Conservation (phyloP, 92 coral and sea anemone species). For the Metridium senile region DNA sequence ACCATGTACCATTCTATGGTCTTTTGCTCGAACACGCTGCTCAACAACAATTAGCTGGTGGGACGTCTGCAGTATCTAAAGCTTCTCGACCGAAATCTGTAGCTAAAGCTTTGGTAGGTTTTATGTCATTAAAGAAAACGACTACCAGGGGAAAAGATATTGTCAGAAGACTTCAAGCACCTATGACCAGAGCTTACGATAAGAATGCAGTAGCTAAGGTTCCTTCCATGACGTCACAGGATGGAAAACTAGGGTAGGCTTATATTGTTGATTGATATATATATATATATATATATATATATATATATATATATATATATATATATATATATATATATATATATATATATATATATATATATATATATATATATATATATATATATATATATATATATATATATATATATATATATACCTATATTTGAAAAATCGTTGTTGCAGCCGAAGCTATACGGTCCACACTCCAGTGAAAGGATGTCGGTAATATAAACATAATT, state of each 20-base stretch:
- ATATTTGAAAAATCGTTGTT: no score
- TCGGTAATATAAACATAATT: no score
- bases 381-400: no score
- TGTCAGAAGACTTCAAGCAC: conserved; percentile 25
- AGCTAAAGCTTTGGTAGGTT: conserved; percentile 9
- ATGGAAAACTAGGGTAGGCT: conserved; percentile 21
- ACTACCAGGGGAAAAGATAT: not conserved
- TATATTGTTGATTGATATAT: not conserved
- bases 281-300: no score
- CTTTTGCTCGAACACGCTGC: conserved; percentile 51
- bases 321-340: no score
- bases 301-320: no score
- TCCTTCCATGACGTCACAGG: not conserved
- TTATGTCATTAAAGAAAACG: not conserved
- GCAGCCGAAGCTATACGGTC: no score
- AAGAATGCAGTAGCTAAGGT: not conserved
- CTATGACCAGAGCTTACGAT: not conserved
- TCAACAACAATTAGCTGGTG: not conserved
- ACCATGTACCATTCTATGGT: conserved; percentile 57
- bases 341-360: no score
- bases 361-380: no score
- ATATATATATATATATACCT: no score
- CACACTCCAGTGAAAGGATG: no score
- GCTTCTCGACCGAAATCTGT: conserved; percentile 15
- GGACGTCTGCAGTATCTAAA: not conserved